phyloP scores from a whole-genome alignment of 2,797 vertebrate genomes.

The Syngnathus rostellatus region DNA sequence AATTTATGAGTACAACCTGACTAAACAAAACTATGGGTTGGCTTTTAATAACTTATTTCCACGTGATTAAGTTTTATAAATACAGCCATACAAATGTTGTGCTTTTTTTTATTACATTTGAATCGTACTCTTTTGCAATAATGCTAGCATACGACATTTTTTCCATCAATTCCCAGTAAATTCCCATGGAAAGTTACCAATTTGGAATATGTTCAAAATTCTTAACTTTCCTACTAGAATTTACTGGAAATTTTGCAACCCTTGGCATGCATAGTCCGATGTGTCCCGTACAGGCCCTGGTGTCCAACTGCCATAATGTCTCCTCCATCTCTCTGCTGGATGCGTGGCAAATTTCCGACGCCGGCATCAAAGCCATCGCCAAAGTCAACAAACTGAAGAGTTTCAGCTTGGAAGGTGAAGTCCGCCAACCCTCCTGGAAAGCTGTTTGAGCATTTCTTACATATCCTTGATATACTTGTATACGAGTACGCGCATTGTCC shows the following conservation, averaged over 20 bases:
- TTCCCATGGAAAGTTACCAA: no score
- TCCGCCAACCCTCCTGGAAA: not conserved
- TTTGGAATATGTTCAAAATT: no score
- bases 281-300: slow-evolving; percentile 53
- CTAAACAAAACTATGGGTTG: no score
- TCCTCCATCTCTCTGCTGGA: slow-evolving; percentile 65
- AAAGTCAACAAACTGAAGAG: slow-evolving; percentile 60
- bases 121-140: not conserved
- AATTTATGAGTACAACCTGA: no score
- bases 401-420: slow-evolving; percentile 66
- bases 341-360: slow-evolving; percentile 69
- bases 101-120: no score
- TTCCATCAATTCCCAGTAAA: not conserved
- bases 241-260: not conserved
- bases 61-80: no score
- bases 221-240: no score
- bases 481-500: not conserved
- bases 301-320: slow-evolving; percentile 65
- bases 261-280: not conserved
- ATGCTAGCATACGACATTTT: not conserved
- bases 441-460: not conserved
- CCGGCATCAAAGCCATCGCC: slow-evolving; percentile 64
- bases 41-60: no score
- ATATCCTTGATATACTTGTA: not conserved
- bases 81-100: no score